Evolutionary conservation across 2,113 vertebrate species (phyloP).

Genomic region (Ranitomeya imitator): DNA sequence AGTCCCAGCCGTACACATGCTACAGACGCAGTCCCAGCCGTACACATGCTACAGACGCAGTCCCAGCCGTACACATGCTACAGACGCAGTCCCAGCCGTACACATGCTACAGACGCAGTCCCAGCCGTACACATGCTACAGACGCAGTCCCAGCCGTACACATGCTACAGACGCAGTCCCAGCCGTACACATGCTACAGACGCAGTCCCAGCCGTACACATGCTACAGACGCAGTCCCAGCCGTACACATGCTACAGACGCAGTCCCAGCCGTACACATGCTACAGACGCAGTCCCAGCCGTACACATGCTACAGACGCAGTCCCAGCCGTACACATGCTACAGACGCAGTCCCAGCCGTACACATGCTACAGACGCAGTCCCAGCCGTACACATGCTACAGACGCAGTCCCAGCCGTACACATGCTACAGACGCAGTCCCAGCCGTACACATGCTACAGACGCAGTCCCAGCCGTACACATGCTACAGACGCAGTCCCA

Average conservation of each 20-base stretch:
- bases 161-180: not conserved
- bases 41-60: not conserved
- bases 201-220: too few species aligned
- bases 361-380: not conserved
- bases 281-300: not conserved
- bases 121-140: not conserved
- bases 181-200: not conserved
- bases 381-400: not conserved
- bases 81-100: not conserved
- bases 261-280: too few species aligned
- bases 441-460: not conserved
- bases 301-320: not conserved
- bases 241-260: not conserved
- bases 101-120: not conserved
- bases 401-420: not conserved
- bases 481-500: not conserved
- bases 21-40: not conserved
- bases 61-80: too few species aligned
- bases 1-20: too few species aligned
- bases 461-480: too few species aligned
- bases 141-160: not conserved
- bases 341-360: not conserved
- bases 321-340: too few species aligned
- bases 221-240: not conserved
- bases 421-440: not conserved